These are phyloP conservation scores for Mobula hypostoma DNA, from an alignment of 2,113 vertebrate species.

Conservation along the genomic window DNA sequence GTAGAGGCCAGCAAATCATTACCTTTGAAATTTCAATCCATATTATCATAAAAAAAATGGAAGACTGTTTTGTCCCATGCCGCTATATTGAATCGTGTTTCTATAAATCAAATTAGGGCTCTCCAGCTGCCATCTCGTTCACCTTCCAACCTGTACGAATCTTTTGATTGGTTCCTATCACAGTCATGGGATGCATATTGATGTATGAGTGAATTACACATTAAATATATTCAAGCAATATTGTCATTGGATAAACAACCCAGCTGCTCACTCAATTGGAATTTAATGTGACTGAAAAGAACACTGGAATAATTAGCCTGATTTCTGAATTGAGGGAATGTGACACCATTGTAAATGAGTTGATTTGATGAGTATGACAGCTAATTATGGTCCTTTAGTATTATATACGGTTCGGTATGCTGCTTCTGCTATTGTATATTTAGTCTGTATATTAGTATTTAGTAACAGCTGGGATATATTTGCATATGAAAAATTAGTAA, in stretches of 20 bases:
- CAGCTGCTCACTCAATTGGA: neutral
- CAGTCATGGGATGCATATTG: neutral
- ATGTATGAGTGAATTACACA: neutral
- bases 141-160: neutral
- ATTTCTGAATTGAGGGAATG: neutral
- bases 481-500: neutral
- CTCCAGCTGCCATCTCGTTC: too few relatives aligned
- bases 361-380: neutral
- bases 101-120: too few relatives aligned
- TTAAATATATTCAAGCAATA: neutral
- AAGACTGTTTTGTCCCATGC: neutral
- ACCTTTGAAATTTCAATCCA: neutral
- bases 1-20: constrained; percentile 19
- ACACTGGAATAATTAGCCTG: neutral
- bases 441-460: neutral
- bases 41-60: too few relatives aligned
- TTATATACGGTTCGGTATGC: neutral
- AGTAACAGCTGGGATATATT: neutral
- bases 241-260: neutral
- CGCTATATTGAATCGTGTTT: neutral
- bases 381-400: neutral
- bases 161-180: neutral
- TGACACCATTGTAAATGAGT: neutral
- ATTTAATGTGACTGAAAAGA: neutral
- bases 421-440: neutral